These are phyloP conservation scores for Drosophila nigricruria DNA, from an alignment of 2,888 invertebrate species.

Conservation along the genomic window DNA sequence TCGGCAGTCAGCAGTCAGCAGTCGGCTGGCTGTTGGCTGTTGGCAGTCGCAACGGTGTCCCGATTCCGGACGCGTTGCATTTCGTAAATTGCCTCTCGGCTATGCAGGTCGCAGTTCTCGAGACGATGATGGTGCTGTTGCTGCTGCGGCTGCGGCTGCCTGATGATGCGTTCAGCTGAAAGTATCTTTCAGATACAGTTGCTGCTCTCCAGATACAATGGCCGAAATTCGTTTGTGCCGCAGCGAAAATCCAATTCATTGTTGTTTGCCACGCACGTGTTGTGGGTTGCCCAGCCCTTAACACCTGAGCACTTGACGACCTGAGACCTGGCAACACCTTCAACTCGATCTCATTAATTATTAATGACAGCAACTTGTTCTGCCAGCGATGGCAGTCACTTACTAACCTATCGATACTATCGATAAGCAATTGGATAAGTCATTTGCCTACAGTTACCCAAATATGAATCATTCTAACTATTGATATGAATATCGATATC, in stretches of 20 bases:
- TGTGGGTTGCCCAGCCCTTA: constrained; percentile 16
- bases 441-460: not conserved
- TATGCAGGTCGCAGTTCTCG: constrained; percentile 38
- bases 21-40: not conserved
- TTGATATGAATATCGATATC: not conserved
- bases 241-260: constrained; percentile 43
- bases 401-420: not conserved
- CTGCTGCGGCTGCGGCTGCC: constrained; percentile 52
- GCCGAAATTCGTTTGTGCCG: constrained; percentile 46
- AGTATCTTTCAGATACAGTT: constrained; percentile 57
- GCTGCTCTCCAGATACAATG: constrained; percentile 43
- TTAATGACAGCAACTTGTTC: constrained; percentile 34
- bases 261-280: constrained; percentile 35
- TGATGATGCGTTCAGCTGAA: constrained; percentile 46
- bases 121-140: constrained; percentile 33
- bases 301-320: constrained; percentile 20
- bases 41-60: constrained; percentile 24
- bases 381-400: not conserved
- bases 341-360: constrained; percentile 45
- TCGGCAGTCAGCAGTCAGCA: not conserved
- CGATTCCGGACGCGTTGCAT: constrained; percentile 56
- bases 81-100: constrained; percentile 71
- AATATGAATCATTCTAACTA: too few relatives aligned
- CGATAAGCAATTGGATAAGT: not conserved
- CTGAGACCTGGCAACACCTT: constrained; percentile 16